Conservation (phyloP, 2,888 invertebrate species). For the Pollenia angustigena region DNA sequence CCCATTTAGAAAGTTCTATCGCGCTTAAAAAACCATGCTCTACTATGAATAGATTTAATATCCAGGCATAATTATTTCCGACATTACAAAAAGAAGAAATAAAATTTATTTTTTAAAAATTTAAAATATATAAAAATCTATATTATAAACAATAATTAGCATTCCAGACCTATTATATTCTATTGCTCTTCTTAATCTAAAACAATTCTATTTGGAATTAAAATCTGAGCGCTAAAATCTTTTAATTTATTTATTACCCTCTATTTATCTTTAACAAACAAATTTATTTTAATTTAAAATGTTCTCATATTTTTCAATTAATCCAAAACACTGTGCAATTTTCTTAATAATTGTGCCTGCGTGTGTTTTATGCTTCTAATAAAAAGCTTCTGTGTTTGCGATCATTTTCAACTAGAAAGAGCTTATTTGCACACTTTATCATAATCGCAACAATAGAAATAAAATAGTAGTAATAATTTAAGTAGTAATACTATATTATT, state of each 20-base stretch:
- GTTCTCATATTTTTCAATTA: slow-evolving; percentile 38
- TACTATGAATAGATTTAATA: too few species aligned
- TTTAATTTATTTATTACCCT: not conserved
- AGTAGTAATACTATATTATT: not conserved
- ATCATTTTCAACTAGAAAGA: slow-evolving; percentile 6
- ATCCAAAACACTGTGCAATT: slow-evolving; percentile 38
- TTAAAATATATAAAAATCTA: too few species aligned
- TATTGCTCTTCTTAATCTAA: too few species aligned
- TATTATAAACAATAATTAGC: too few species aligned
- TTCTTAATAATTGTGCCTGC: not conserved
- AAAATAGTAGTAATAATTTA: slow-evolving; percentile 1
- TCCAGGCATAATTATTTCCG: too few species aligned
- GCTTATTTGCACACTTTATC: slow-evolving; percentile 37
- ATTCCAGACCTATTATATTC: too few species aligned
- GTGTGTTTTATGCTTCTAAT: not conserved
- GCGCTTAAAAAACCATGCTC: too few species aligned
- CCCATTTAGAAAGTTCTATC: too few species aligned
- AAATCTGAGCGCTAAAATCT: not conserved
- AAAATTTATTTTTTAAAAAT: too few species aligned
- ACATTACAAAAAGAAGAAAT: too few species aligned
- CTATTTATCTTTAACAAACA: not conserved
- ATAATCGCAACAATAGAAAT: slow-evolving; percentile 17
- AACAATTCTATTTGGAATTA: too few species aligned
- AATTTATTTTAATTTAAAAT: slow-evolving; percentile 34
- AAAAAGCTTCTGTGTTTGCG: not conserved